A percentile compares a stretch with the other conserved stretches of the same genome.
phyloP scores from a whole-genome alignment of 2,113 vertebrate species.

The Hemicordylus capensis region DNA sequence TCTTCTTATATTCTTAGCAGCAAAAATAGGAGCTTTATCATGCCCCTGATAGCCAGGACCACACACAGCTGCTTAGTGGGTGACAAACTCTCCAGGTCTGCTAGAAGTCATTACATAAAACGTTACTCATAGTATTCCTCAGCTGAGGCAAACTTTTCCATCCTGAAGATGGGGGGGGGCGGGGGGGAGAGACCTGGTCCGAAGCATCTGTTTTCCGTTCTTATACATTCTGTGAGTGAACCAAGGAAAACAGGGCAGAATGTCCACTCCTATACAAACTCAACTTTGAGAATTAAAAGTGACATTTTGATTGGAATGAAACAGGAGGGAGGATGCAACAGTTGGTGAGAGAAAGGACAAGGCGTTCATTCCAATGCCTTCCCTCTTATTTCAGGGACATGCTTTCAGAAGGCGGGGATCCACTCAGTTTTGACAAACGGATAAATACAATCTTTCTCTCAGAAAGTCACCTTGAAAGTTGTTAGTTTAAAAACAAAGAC shows the following conservation, averaged over 20 bases:
- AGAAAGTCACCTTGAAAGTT: background rate
- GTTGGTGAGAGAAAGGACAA: background rate
- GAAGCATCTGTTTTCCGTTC: background rate
- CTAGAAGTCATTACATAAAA: background rate
- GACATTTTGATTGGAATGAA: background rate
- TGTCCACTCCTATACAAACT: background rate
- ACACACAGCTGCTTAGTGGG: background rate
- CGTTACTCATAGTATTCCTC: background rate
- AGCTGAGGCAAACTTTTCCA: background rate
- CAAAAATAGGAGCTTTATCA: background rate
- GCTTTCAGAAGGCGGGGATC: background rate
- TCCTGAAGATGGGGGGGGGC: background rate
- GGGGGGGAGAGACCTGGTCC: slow-evolving; percentile 11
- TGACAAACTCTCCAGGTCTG: too few relatives aligned
- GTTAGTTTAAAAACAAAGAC: background rate
- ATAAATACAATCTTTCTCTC: background rate
- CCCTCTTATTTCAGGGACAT: background rate
- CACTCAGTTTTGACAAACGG: background rate
- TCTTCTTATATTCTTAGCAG: background rate
- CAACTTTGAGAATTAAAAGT: background rate
- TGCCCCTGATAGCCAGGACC: background rate
- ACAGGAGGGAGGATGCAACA: background rate
- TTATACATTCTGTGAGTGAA: background rate
- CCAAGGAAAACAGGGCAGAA: background rate
- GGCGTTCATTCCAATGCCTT: background rate